Evolutionary conservation across 2,113 vertebrate genomes (phyloP).

Genomic region (Martes martes): DNA sequence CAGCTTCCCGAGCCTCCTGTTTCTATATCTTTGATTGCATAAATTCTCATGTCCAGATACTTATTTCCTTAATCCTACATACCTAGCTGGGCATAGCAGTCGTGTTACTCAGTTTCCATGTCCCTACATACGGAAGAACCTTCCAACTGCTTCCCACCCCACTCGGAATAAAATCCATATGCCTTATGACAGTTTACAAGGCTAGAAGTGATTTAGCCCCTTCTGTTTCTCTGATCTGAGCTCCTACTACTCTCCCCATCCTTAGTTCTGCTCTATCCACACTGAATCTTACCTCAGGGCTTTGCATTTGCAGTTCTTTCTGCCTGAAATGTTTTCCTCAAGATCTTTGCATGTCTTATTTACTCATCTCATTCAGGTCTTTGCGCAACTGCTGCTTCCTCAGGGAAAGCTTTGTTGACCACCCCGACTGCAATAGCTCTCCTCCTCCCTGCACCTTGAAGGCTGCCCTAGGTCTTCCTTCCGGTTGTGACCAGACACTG

Average conservation of each 20-base stretch:
- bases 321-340: neutral
- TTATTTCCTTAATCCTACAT: neutral
- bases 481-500: neutral
- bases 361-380: neutral
- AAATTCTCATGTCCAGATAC: neutral
- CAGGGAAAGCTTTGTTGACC: neutral
- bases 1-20: neutral
- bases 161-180: neutral
- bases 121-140: neutral
- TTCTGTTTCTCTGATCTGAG: neutral
- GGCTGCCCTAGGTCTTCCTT: neutral
- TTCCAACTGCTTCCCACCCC: neutral
- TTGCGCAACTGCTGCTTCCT: neutral
- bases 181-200: neutral
- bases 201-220: neutral
- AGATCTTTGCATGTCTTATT: neutral
- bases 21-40: neutral
- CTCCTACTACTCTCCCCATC: neutral
- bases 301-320: neutral
- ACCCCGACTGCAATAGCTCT: neutral
- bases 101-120: neutral
- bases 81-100: neutral
- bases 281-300: neutral
- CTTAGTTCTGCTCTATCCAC: neutral
- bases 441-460: neutral